These are phyloP conservation scores for Meghimatium bilineatum DNA, from an alignment of 2,888 invertebrate genomes.

Conservation along the genomic window DNA sequence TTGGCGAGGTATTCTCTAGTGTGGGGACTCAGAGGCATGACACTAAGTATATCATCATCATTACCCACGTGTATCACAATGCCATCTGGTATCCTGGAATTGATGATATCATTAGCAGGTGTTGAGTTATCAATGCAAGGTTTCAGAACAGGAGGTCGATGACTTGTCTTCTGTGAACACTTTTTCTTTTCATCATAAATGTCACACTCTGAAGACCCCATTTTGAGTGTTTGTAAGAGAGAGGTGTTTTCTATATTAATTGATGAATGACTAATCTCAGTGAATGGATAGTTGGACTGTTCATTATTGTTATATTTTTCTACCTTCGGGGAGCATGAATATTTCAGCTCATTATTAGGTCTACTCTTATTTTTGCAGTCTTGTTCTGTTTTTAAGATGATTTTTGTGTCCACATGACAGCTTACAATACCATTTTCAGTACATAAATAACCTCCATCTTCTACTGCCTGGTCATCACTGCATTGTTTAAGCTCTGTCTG, in stretches of 20 bases:
- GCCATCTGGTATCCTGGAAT: neutral
- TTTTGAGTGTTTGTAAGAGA: neutral
- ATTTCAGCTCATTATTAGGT: neutral
- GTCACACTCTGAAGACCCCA: neutral
- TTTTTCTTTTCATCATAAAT: neutral
- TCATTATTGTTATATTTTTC: neutral
- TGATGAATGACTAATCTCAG: neutral
- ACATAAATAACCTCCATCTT: neutral
- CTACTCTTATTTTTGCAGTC: neutral
- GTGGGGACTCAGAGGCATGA: slow-evolving; percentile 36
- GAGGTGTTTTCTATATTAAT: neutral
- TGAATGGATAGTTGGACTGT: neutral
- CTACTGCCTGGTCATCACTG: too few species aligned
- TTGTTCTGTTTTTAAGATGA: too few species aligned
- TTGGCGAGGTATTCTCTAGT: slow-evolving; percentile 37
- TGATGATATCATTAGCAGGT: neutral
- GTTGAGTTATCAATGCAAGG: neutral
- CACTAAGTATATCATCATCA: slow-evolving; percentile 27
- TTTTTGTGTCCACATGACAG: neutral
- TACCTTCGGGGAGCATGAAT: neutral
- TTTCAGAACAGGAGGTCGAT: neutral
- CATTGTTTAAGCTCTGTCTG: neutral
- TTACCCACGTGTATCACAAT: slow-evolving; percentile 30
- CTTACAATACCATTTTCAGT: neutral
- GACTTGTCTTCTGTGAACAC: neutral